Evolutionary conservation across 2,113 vertebrate species (phyloP).

Genomic region (Pangasianodon hypophthalmus): DNA sequence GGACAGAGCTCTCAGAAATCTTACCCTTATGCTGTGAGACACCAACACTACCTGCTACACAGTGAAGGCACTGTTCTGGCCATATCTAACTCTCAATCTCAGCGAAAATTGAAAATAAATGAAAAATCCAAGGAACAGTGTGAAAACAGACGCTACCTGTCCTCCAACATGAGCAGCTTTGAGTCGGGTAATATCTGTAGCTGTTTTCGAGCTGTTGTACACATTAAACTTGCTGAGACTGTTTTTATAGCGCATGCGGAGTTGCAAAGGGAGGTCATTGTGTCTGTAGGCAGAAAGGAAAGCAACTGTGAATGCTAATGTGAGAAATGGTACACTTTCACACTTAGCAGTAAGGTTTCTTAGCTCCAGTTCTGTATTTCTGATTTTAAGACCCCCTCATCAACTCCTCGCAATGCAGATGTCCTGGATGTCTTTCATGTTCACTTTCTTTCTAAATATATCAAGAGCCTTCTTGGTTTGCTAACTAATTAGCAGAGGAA

Average conservation of each 20-base stretch:
- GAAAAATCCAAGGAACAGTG: background rate
- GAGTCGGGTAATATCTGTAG: constrained; percentile 83
- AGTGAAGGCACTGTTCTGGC: background rate
- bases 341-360: background rate
- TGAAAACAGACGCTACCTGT: constrained; percentile 75
- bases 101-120: background rate
- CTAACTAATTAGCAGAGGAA: background rate
- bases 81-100: background rate
- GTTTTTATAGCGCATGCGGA: constrained; percentile 78
- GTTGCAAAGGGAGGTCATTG: constrained; percentile 81
- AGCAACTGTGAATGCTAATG: background rate
- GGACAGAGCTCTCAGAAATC: background rate
- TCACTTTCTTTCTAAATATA: background rate
- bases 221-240: constrained; percentile 75
- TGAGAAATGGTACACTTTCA: background rate
- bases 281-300: constrained; percentile 74
- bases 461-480: background rate
- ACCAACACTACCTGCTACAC: background rate
- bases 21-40: background rate
- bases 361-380: background rate
- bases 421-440: background rate
- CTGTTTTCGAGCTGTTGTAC: constrained; percentile 67
- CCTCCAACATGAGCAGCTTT: constrained; percentile 81
- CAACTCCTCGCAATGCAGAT: background rate
- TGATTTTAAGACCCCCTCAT: background rate